Evolutionary conservation across 37 sponge, comb jelly and placozoan species (phyloP), one percentile per base, ranked within the genome.

Genomic region (Halichondria panicea): DNA sequence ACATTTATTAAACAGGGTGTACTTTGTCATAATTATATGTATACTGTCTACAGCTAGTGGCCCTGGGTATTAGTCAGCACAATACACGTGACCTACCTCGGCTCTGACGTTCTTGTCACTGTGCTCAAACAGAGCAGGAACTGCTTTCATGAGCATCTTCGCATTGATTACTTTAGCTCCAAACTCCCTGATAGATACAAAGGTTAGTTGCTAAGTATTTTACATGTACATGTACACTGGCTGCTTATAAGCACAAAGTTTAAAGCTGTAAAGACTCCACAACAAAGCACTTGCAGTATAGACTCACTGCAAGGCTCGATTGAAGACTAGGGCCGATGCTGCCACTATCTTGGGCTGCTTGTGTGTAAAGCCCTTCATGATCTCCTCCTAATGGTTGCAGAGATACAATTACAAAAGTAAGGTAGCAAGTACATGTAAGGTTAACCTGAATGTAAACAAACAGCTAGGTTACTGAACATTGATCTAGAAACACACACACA

Each of bases 301-400:
- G 13, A 91, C 92, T 81, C 57, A 92, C 93, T 78, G 56, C 6
- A 94, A 50, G 3, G 68, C 71, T 32, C 42, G 43, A 0, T 62
- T 84, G 52, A 94, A 15, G 45, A 85, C 83, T 38, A 78, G 76
- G 15, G 86, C 57, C 52, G 88, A 85, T 4, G 83, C 97, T 2
- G 78, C 78, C 31, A 97, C 92, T 48, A 97, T 85, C 87, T 97
- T 97, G 41, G 97, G 97, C 50, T 88, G 95, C 63, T 97, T 97
- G 86, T 87, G 80, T 15, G 73, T 45, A 11, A 91, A 66, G 1
- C 96, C 96, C n/a, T 71, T 74, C 40, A 85, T 66, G 2, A 95
- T 44, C 63, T 84, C 96, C 71, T 95, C 94, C 87, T 90, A 39
- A 2, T 33, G 48, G 43, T 3, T 43, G n/a, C 12, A 30, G 46